Conservation (phyloP, 2,113 vertebrate species). For the Leptosomus discolor region DNA sequence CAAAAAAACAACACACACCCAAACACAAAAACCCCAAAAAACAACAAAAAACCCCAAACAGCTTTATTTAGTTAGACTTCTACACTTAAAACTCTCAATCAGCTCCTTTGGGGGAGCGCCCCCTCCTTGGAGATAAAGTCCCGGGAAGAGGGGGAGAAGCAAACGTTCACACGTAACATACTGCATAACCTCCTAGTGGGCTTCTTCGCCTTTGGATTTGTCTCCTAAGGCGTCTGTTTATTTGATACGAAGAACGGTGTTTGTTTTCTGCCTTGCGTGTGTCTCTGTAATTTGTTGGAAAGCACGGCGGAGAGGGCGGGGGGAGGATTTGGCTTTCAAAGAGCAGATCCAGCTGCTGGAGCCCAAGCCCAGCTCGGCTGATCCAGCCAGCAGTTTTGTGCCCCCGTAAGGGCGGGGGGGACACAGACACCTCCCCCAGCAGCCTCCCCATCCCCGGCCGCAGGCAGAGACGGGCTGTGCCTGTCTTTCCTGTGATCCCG, state of each 20-base stretch:
- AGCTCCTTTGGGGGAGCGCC: neutral
- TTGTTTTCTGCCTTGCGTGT: neutral
- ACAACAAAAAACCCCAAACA: neutral
- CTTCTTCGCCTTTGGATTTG: neutral
- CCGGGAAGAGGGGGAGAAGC: neutral
- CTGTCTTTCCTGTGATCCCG: neutral
- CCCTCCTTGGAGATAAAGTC: neutral
- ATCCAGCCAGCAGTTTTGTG: neutral
- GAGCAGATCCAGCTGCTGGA: neutral
- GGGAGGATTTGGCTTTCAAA: neutral
- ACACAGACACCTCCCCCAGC: neutral
- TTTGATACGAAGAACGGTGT: neutral
- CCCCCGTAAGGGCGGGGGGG: fast-evolving
- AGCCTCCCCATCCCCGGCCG: neutral
- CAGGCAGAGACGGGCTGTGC: neutral
- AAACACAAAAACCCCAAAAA: neutral
- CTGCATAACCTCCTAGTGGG: neutral
- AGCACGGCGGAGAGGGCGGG: neutral
- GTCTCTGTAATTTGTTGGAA: neutral
- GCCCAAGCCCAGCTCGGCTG: neutral
- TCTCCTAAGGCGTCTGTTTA: neutral
- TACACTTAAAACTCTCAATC: neutral
- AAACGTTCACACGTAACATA: neutral
- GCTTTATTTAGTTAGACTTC: neutral
- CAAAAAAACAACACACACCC: neutral